These are phyloP conservation scores for Agriopis aurantiaria DNA, from an alignment of 2,888 invertebrate genomes.

Conservation along the genomic window DNA sequence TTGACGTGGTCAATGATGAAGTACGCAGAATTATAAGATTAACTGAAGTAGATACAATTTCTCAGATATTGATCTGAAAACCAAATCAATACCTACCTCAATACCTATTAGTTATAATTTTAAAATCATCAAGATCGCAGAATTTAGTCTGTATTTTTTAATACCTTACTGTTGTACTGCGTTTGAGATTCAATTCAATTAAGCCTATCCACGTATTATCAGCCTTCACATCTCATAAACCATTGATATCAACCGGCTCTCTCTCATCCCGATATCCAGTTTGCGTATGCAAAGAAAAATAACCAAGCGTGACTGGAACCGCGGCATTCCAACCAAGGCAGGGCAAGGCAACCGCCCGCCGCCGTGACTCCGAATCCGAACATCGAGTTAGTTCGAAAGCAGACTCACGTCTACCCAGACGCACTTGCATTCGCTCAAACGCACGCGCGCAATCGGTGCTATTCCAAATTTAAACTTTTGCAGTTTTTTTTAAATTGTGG, in stretches of 20 bases:
- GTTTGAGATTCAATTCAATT: not conserved
- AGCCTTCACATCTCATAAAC: conserved; percentile 6
- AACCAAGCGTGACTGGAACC: conserved; percentile 68
- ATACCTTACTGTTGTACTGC: not conserved
- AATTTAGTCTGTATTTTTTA: not conserved
- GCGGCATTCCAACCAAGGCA: conserved; percentile 77
- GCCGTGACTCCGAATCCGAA: conserved; percentile 55
- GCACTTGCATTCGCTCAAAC: conserved; percentile 56
- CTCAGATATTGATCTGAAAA: too few species aligned
- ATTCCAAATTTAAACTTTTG: conserved; percentile 55
- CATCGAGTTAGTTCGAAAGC: conserved; percentile 78
- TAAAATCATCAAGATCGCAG: not conserved
- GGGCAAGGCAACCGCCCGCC: conserved; percentile 63
- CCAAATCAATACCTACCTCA: not conserved
- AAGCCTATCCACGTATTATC: not conserved
- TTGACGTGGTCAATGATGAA: too few species aligned
- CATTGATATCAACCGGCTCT: conserved; percentile 27
- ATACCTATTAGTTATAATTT: not conserved
- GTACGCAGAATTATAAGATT: too few species aligned
- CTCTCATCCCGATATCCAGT: conserved; percentile 60
- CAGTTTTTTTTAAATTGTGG: conserved; percentile 59
- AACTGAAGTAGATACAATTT: too few species aligned
- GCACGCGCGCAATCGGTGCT: conserved; percentile 63
- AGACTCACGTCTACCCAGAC: conserved; percentile 73
- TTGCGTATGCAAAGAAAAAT: conserved; percentile 68